Conservation (phyloP, 2,888 invertebrate species). For the Hydroisotoma schaefferi region DNA sequence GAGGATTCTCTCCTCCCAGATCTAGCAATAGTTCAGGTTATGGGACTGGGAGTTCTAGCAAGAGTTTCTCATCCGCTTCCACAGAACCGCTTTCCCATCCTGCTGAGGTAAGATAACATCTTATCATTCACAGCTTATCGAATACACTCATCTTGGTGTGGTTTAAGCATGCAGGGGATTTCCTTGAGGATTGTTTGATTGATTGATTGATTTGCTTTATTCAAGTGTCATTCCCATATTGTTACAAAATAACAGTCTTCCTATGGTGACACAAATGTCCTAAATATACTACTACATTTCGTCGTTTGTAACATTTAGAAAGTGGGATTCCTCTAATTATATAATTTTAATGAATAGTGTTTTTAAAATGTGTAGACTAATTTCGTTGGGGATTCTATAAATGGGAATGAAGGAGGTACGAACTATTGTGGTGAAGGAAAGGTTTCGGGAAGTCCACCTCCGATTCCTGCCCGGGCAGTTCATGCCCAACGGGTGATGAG, state of each 20-base stretch:
- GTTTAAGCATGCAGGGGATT: not conserved
- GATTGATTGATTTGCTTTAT: too few species aligned
- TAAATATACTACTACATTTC: too few species aligned
- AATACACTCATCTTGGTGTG: too few species aligned
- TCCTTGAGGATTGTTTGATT: not conserved
- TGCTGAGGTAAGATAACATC: not conserved
- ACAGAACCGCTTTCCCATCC: not conserved
- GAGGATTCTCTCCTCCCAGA: conserved; percentile 72
- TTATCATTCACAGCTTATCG: too few species aligned
- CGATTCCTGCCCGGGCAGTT: conserved; percentile 43
- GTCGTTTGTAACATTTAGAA: too few species aligned
- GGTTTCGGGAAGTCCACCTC: conserved; percentile 42
- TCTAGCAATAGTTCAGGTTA: conserved; percentile 80
- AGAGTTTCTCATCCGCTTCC: conserved; percentile 51
- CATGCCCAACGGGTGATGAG: not conserved
- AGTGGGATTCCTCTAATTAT: too few species aligned
- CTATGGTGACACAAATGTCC: too few species aligned
- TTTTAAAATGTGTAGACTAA: too few species aligned
- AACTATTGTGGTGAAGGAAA: not conserved
- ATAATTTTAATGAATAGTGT: too few species aligned
- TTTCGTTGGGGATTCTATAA: too few species aligned
- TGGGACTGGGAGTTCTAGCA: conserved; percentile 66
- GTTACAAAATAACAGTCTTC: too few species aligned
- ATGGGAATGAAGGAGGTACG: not conserved
- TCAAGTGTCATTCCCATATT: too few species aligned